Base-by-base conservation (phyloP, 2,888 invertebrate species). In the Chouioia cunea region DNA sequence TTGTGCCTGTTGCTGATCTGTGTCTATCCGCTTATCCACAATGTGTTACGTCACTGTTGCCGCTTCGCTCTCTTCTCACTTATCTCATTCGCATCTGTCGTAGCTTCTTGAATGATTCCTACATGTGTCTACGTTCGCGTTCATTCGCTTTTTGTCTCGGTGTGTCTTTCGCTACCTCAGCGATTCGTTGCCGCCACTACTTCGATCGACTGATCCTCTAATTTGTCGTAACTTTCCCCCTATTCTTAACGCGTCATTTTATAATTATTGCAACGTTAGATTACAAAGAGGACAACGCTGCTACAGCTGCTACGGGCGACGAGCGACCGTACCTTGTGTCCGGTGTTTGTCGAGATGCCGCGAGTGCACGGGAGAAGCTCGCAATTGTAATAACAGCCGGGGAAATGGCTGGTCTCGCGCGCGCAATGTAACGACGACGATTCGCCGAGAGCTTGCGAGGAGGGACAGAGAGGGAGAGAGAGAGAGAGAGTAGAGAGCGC, bases 21-120 rank as follows among this genome's bases (percentile, higher is more conserved):
- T 44, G 10, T 36, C 66, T n/a, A 52, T 12, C 43, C 23, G 10
- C 59, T 48, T 36, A 36, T 36, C 36, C 36, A 6, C 10, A 3
- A 14, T 57, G 56, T 27, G 43, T 65, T 65, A 59, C 77, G 71
- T 71, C 74, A 76, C 77, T 74, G 69, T 70, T 23, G 71, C 54
- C 66, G 44, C 73, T 70, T 72, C 75, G 27, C 65, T 23, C 10
- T 2, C 15, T 48, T 8, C n/a, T 47, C 53, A 4, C 43, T 43
- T 50, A 27, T 63, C 44, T 48, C 46, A 22, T 52, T 59, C 53
- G 8, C 43, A 52, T 54, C 48, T 46, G 1, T 10, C 16, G 36
- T 36, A 20, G 15, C 36, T n/a, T 59, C 12, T 14, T 14, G 52
- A 36, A 36, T 36, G 36, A 36, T 36, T 36, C 36, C 36, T 10